phyloP scores from a whole-genome alignment of 1,140 invertebrate genomes.

The Chlorops oryzae region DNA sequence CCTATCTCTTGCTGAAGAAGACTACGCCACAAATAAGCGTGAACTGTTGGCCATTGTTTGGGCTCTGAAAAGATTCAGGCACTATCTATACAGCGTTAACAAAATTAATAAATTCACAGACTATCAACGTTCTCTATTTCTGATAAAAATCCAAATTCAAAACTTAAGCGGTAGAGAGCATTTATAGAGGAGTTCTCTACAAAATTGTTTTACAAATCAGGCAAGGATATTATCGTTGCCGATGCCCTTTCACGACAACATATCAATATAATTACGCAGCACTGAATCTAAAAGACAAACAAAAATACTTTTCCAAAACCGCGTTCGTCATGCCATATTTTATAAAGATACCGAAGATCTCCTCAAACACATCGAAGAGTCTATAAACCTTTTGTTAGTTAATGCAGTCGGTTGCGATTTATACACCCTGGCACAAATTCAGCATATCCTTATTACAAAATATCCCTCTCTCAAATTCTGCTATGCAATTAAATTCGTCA shows the following conservation, averaged over 20 bases:
- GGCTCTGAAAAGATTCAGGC: not conserved
- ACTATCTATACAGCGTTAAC: too few species aligned
- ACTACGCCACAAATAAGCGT: constrained; percentile 1
- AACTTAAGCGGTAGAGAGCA: too few species aligned
- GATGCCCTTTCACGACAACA: not conserved
- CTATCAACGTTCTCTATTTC: not conserved
- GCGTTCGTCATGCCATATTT: too few species aligned
- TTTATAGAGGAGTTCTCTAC: not conserved
- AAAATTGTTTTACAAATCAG: not conserved
- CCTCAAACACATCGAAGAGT: not conserved
- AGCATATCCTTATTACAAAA: not conserved
- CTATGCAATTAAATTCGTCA: not conserved
- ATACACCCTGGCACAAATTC: not conserved
- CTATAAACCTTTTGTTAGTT: not conserved
- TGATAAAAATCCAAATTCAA: not conserved
- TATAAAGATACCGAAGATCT: not conserved
- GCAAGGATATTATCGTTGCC: not conserved
- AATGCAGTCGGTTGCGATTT: not conserved
- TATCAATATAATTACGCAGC: constrained; percentile 1
- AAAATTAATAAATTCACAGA: not conserved
- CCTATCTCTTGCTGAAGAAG: not conserved
- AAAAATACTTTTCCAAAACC: too few species aligned
- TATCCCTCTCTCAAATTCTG: constrained; percentile 1
- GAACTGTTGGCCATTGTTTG: constrained; percentile 1
- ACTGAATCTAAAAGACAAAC: not conserved